A percentile compares a stretch with the other conserved stretches of the same genome.
Conservation (phyloP, 2,888 invertebrate species). For the Iselma pallidipennis region DNA sequence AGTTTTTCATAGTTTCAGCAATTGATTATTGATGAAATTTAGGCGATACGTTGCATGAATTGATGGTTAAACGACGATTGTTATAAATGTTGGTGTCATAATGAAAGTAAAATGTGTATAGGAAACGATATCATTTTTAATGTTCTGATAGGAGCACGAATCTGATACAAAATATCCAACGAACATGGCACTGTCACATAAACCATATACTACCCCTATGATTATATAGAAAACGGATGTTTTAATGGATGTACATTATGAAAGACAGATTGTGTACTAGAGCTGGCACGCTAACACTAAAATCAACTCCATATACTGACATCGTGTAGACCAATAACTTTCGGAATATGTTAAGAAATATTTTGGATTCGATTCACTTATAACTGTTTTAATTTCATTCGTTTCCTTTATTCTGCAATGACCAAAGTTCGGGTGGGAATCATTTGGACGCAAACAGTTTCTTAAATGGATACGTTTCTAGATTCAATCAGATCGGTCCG, state of each 20-base stretch:
- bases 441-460: no score
- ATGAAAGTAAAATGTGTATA: slow-evolving; percentile 19
- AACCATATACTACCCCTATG: slow-evolving; percentile 30
- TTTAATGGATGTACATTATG: slow-evolving; percentile 27
- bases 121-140: slow-evolving; percentile 28
- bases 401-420: no score
- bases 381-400: no score
- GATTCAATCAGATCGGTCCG: not conserved
- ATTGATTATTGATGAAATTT: not conserved
- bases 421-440: no score
- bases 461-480: not conserved
- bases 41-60: not conserved
- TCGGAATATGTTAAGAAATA: not conserved
- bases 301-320: not conserved
- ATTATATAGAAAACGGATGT: slow-evolving; percentile 29
- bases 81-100: slow-evolving; percentile 19
- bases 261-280: slow-evolving; percentile 14
- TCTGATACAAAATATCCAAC: slow-evolving; percentile 27
- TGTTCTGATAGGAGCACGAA: slow-evolving; percentile 27
- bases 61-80: not conserved
- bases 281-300: not conserved
- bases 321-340: not conserved
- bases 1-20: not conserved
- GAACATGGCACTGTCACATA: slow-evolving; percentile 33
- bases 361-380: no score